phyloP scores from a whole-genome alignment of 2,797 vertebrate species.

The Lycodopsis pacificus region DNA sequence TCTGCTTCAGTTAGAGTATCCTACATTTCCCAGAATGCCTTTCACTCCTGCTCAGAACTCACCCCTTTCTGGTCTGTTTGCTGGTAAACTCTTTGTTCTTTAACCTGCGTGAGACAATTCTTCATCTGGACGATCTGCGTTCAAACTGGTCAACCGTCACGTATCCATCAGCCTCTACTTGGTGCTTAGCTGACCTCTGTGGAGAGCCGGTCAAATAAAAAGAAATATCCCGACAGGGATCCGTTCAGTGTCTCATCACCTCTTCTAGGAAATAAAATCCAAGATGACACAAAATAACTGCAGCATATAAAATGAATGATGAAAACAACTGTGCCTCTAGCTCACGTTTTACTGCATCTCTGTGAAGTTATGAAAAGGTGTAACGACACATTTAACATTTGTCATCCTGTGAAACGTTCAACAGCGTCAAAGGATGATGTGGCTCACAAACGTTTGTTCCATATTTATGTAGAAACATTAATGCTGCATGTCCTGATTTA shows the following conservation, averaged over 20 bases:
- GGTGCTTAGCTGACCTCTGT: slow-evolving; percentile 3
- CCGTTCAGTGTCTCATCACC: neutral
- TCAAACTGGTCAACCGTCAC: too few relatives aligned
- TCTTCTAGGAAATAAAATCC: slow-evolving; percentile 19
- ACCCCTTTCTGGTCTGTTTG: too few relatives aligned
- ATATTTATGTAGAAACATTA: neutral
- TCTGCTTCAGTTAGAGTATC: neutral
- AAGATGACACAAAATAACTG: neutral
- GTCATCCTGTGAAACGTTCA: slow-evolving; percentile 1
- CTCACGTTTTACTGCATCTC: slow-evolving; percentile 21
- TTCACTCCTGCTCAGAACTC: slow-evolving; percentile 1
- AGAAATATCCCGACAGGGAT: slow-evolving; percentile 1
- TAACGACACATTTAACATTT: neutral
- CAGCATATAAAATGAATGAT: slow-evolving; percentile 36
- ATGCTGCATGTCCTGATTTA: slow-evolving; percentile 20
- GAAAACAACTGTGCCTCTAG: neutral
- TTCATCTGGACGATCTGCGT: slow-evolving; percentile 31
- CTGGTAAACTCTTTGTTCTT: neutral
- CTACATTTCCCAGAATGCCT: slow-evolving; percentile 33
- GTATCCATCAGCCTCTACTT: slow-evolving; percentile 9
- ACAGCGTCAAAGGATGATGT: slow-evolving; percentile 34
- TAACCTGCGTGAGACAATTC: neutral
- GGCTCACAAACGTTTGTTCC: neutral
- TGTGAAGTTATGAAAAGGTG: neutral
- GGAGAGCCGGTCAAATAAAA: neutral